These are phyloP conservation scores for Rana temporaria DNA, from an alignment of 2,113 vertebrate species.

Conservation along the genomic window DNA sequence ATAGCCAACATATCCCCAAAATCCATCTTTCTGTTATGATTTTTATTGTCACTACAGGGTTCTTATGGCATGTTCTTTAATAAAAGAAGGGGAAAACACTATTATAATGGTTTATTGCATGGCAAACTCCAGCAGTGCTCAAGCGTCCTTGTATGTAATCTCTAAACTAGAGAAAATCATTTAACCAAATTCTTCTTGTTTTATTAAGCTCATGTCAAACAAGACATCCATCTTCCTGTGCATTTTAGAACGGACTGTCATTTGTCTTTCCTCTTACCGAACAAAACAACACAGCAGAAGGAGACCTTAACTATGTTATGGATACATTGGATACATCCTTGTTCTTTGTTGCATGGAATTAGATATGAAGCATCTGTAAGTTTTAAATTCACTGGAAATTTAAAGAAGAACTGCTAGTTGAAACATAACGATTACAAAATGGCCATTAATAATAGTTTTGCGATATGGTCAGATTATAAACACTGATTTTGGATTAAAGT, in stretches of 20 bases:
- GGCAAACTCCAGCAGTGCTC: not conserved
- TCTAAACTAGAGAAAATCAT: conserved; percentile 1
- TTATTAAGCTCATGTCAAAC: conserved; percentile 40
- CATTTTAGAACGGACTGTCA: not conserved
- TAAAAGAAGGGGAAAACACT: conserved; percentile 27
- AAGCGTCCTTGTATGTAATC: conserved; percentile 33
- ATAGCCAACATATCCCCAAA: conserved; percentile 8
- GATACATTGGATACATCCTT: not conserved
- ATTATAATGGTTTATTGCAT: conserved; percentile 23
- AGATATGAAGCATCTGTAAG: too few species aligned
- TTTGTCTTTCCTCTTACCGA: conserved; percentile 5
- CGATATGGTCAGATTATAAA: too few species aligned
- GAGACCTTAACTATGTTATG: not conserved
- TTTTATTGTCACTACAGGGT: conserved; percentile 38
- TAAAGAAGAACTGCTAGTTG: not conserved
- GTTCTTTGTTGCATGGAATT: not conserved
- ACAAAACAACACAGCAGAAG: not conserved
- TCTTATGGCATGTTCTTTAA: conserved; percentile 20
- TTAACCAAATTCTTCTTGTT: conserved; percentile 13
- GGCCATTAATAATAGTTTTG: too few species aligned
- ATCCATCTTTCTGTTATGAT: conserved; percentile 40
- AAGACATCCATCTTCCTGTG: conserved; percentile 24
- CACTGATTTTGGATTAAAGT: too few species aligned
- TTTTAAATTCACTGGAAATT: not conserved
- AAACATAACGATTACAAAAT: too few species aligned